Evolutionary conservation across 2,797 vertebrate genomes (phyloP).

Genomic region (Enteromius fasciolatus): DNA sequence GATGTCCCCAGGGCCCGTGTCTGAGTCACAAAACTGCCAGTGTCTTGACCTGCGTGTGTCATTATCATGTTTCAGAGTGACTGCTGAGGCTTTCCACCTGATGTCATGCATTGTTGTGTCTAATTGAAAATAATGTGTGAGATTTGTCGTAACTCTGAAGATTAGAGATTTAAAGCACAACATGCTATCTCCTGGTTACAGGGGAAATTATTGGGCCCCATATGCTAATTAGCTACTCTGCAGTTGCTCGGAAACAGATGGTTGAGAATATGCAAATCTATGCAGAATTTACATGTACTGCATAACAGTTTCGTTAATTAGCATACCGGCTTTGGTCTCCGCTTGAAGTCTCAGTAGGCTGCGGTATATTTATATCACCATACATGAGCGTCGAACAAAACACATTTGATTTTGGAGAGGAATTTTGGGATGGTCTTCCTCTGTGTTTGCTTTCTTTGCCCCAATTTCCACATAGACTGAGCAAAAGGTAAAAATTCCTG

Average conservation of each 20-base stretch:
- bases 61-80: constrained; percentile 49
- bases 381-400: constrained; percentile 62
- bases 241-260: constrained; percentile 99
- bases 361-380: constrained; percentile 77
- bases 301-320: constrained; percentile 88
- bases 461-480: not conserved
- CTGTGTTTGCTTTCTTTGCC: not conserved
- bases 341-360: constrained; percentile 75
- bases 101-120: constrained; percentile 1
- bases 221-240: constrained; percentile 97
- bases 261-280: constrained; percentile 98
- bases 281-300: constrained; percentile 96
- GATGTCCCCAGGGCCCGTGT: constrained; percentile 54
- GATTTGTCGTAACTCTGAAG: constrained; percentile 26
- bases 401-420: constrained; percentile 2
- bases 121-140: constrained; percentile 20
- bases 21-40: constrained; percentile 40
- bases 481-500: not conserved
- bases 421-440: not conserved
- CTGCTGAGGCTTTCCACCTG: constrained; percentile 23
- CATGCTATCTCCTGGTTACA: constrained; percentile 78
- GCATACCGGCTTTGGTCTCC: constrained; percentile 71
- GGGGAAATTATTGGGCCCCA: constrained; percentile 93
- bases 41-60: constrained; percentile 42
- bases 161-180: constrained; percentile 36